A percentile compares a stretch with the other conserved stretches of the same genome.
These are phyloP conservation scores for Grammomys dolichurus DNA, from an alignment of 2,113 vertebrate genomes.

Conservation along the genomic window DNA sequence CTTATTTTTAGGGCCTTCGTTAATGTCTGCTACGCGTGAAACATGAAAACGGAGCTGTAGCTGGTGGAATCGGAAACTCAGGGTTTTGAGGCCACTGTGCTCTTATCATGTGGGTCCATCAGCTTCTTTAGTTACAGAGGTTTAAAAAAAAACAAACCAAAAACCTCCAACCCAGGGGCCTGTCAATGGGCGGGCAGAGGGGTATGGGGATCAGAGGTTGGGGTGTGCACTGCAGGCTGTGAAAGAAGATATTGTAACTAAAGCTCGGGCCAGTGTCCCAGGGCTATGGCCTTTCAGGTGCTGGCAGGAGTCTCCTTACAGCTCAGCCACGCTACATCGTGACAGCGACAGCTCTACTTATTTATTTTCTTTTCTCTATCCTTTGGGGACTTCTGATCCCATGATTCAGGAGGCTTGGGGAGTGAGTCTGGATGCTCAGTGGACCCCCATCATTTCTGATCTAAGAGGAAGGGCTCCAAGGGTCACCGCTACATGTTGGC, in stretches of 20 bases:
- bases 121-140: conserved; percentile 77
- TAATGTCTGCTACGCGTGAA: conserved; percentile 83
- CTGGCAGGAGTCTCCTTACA: conserved; percentile 68
- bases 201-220: neutral
- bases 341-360: neutral
- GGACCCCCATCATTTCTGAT: neutral
- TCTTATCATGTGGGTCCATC: conserved; percentile 59
- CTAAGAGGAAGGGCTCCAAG: neutral
- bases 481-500: too few relatives aligned
- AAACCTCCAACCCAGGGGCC: neutral
- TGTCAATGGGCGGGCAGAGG: neutral
- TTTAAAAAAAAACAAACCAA: neutral
- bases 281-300: conserved; percentile 48
- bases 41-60: conserved; percentile 77
- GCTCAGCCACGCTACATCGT: neutral
- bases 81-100: conserved; percentile 76
- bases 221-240: neutral
- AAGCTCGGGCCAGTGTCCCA: conserved; percentile 2
- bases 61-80: conserved; percentile 75
- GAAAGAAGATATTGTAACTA: conserved; percentile 75
- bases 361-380: too few relatives aligned
- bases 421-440: neutral
- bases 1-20: conserved; percentile 87
- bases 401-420: neutral
- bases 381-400: neutral